Evolutionary conservation across 2,797 vertebrate species (phyloP).

Genomic region (Pangasius krempfi): DNA sequence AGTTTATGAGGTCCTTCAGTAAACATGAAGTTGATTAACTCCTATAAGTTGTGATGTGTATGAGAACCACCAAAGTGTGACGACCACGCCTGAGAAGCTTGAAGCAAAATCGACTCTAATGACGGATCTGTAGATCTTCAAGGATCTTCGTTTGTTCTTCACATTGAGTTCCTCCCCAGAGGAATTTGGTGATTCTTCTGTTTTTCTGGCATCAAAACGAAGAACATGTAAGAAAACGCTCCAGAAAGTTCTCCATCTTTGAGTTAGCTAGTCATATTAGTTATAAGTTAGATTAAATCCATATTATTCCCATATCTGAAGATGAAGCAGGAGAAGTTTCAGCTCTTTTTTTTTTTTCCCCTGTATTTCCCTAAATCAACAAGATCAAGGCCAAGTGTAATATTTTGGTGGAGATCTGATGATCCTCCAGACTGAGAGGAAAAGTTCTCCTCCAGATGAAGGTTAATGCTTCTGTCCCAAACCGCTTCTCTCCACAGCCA

Average conservation of each 20-base stretch:
- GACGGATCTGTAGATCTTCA: not conserved
- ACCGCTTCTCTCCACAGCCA: not conserved
- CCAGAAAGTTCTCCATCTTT: not conserved
- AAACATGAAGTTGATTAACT: not conserved
- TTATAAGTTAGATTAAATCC: not conserved
- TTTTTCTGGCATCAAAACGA: not conserved
- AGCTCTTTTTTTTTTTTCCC: no score
- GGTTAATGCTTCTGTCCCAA: not conserved
- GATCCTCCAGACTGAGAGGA: not conserved
- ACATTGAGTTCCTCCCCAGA: not conserved
- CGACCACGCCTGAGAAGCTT: not conserved
- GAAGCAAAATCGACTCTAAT: not conserved
- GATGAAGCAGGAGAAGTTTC: not conserved
- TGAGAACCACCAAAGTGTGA: not conserved
- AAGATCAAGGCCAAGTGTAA: not conserved
- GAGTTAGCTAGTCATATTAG: not conserved
- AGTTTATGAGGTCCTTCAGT: not conserved
- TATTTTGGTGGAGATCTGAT: not conserved
- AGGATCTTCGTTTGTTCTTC: not conserved
- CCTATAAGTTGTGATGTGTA: not conserved
- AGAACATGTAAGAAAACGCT: not conserved
- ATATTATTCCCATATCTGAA: not conserved
- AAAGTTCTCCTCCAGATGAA: slow-evolving; percentile 19
- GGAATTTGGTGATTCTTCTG: not conserved
- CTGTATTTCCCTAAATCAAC: not conserved